Conservation (phyloP, 2,888 invertebrate species). For the Polydrusus cervinus region DNA sequence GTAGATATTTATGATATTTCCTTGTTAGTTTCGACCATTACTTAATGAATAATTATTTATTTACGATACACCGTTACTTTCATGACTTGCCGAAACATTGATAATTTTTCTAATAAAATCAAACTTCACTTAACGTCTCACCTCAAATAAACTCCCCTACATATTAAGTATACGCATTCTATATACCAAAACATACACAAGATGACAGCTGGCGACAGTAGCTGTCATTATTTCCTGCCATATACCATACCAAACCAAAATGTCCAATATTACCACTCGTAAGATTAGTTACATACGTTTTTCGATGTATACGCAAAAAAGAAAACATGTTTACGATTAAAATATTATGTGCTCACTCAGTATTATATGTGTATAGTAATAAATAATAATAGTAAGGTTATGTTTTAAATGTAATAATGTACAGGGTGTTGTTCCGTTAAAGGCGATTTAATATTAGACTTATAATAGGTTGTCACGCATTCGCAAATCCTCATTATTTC, state of each 20-base stretch:
- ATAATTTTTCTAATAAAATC: not conserved
- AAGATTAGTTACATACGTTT: constrained; percentile 52
- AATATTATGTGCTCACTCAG: constrained; percentile 68
- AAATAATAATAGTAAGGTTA: constrained; percentile 36
- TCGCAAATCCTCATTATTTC: too few species aligned
- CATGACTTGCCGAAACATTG: too few species aligned
- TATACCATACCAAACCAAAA: constrained; percentile 37
- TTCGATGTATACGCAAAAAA: constrained; percentile 65
- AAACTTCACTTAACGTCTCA: constrained; percentile 1
- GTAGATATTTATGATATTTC: too few species aligned
- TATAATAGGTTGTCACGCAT: too few species aligned
- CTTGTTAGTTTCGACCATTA: too few species aligned
- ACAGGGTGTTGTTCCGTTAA: constrained; percentile 8
- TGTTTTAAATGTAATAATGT: constrained; percentile 21
- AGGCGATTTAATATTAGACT: too few species aligned
- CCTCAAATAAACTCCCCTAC: not conserved
- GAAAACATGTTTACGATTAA: constrained; percentile 31
- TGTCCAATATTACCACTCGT: constrained; percentile 43
- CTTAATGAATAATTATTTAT: too few species aligned
- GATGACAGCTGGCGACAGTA: constrained; percentile 10
- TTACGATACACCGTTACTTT: too few species aligned
- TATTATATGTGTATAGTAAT: constrained; percentile 64
- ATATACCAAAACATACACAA: constrained; percentile 26
- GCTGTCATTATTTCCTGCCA: constrained; percentile 37
- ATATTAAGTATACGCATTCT: constrained; percentile 25